Percentiles rank a stretch among this genome's conserved stretches.
Evolutionary conservation across 2,888 invertebrate species (phyloP).

Genomic region (Altica lythri): DNA sequence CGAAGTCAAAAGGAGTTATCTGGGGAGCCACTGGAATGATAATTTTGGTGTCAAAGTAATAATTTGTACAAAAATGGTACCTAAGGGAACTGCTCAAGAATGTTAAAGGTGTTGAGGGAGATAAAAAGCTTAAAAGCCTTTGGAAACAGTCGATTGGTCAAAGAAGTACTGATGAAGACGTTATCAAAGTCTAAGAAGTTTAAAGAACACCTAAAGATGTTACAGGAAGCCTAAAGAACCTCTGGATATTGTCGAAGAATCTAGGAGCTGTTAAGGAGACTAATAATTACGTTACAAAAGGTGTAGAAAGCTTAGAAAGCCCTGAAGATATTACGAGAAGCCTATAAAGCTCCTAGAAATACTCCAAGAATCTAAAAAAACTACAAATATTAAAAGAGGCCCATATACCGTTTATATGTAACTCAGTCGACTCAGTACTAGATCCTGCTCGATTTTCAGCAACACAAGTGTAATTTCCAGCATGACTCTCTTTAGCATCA

Average conservation of each 20-base stretch:
- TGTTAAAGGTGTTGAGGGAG: not conserved
- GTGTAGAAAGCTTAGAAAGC: too few species aligned
- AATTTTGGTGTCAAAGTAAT: not conserved
- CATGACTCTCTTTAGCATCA: slow-evolving; percentile 66
- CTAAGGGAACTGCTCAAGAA: too few species aligned
- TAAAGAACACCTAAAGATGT: not conserved
- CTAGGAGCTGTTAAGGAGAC: too few species aligned
- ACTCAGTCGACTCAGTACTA: slow-evolving; percentile 65
- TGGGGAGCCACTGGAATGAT: slow-evolving; percentile 69
- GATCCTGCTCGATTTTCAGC: slow-evolving; percentile 72
- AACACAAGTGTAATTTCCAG: slow-evolving; percentile 77
- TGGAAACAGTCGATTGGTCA: too few species aligned
- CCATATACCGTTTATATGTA: slow-evolving; percentile 68
- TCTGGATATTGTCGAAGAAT: too few species aligned
- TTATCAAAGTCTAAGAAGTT: not conserved
- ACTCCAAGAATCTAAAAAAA: not conserved
- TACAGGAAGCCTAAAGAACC: slow-evolving; percentile 8
- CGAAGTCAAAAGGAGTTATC: slow-evolving; percentile 76
- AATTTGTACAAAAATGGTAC: too few species aligned
- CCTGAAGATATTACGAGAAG: not conserved
- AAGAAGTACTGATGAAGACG: not conserved
- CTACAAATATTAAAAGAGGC: slow-evolving; percentile 3
- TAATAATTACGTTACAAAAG: too few species aligned
- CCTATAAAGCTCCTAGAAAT: too few species aligned
- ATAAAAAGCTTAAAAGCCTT: too few species aligned